phyloP scores from a whole-genome alignment of 2,113 vertebrate genomes.

The Cnemophilus loriae region DNA sequence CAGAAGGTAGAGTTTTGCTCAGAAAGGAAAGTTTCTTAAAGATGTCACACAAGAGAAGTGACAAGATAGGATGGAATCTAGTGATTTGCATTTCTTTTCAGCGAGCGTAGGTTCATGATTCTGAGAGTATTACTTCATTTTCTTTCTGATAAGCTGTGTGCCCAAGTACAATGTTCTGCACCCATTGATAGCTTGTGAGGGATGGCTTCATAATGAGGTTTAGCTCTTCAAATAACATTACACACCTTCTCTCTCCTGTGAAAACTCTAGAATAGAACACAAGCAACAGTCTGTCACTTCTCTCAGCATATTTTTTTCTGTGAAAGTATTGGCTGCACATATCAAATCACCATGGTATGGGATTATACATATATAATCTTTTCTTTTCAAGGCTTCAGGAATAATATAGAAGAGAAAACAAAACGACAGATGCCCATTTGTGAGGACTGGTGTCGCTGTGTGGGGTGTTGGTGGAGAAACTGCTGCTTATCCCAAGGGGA shows the following conservation, averaged over 20 bases:
- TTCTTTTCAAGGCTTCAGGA: background rate
- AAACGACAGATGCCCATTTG: background rate
- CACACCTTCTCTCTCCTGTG: background rate
- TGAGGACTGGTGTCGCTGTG: too few species aligned
- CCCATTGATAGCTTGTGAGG: background rate
- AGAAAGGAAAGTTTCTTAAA: background rate
- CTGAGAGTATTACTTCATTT: background rate
- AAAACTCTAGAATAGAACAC: background rate
- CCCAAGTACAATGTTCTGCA: background rate
- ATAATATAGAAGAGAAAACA: background rate
- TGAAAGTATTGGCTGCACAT: background rate
- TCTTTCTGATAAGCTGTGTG: background rate
- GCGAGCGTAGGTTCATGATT: background rate
- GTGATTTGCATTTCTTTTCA: background rate
- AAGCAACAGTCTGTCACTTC: background rate
- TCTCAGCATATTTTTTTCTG: background rate
- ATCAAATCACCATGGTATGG: background rate
- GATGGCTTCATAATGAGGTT: background rate
- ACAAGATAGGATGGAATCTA: background rate
- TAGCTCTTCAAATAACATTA: background rate
- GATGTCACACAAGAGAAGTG: background rate
- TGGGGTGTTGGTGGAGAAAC: too few species aligned
- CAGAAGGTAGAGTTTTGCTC: background rate
- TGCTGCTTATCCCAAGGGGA: too few species aligned
- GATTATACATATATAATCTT: background rate